These are phyloP conservation scores for Aphaenogaster floridana DNA, from an alignment of 1,140 invertebrate genomes.

Conservation along the genomic window DNA sequence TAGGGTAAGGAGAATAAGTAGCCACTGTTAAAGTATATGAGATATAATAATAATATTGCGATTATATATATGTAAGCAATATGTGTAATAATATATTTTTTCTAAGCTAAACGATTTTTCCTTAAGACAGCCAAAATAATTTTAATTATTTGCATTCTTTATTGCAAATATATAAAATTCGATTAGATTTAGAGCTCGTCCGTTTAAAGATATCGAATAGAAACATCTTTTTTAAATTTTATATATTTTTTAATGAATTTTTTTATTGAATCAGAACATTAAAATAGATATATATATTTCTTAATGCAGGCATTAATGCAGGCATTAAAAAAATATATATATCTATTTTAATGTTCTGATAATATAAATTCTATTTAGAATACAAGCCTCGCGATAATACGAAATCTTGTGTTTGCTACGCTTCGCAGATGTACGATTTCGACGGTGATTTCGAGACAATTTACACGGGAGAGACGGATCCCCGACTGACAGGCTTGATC, in stretches of 20 bases:
- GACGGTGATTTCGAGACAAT: slow-evolving; percentile 93
- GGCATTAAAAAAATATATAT: background rate
- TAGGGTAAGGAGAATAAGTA: slow-evolving; percentile 88
- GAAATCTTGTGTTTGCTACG: slow-evolving; percentile 10
- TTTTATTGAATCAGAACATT: background rate
- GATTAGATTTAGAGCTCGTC: background rate
- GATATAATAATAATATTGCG: background rate
- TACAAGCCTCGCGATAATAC: background rate
- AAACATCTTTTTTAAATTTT: background rate
- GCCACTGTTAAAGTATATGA: background rate
- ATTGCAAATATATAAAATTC: slow-evolving; percentile 10
- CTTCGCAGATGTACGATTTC: slow-evolving; percentile 94
- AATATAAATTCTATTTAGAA: background rate
- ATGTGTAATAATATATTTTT: slow-evolving; percentile 18
- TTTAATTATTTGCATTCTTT: background rate
- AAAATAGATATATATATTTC: background rate
- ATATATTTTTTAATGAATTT: background rate
- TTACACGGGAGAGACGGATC: slow-evolving; percentile 91
- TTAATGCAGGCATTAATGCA: background rate
- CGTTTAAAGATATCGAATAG: background rate
- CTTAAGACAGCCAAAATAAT: background rate
- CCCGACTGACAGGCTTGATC: slow-evolving; percentile 90
- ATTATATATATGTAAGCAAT: background rate
- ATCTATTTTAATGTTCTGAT: background rate
- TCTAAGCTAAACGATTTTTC: background rate